Evolutionary conservation across 2,113 vertebrate species (phyloP), one percentile per base, ranked within the genome.

Genomic region (Polyodon spathula): DNA sequence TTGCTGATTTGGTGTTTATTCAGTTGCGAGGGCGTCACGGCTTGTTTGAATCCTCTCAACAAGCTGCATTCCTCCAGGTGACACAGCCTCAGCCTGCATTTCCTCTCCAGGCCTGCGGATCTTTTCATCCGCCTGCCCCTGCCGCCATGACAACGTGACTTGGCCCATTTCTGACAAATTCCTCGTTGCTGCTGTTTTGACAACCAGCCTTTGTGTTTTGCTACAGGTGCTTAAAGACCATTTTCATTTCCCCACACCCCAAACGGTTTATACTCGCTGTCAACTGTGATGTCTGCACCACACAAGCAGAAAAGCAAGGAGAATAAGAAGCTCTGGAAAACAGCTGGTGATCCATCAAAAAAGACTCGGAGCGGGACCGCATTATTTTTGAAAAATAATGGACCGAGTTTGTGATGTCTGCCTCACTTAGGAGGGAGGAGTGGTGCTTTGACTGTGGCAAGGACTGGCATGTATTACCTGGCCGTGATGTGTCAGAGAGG

Each of bases 21-120:
- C 57, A 69, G 62, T 72, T 74, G 70, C 66, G 44, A 61, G 66
- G 70, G 54, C 69, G 73, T 81, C 73, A 66, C 62, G 80, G 76
- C 74, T 80, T 74, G 72, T 77, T 83, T 76, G 71, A 70, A 84
- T 84, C 66, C 74, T 87, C 81, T 85, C 83, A 84, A 60, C 78
- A 54, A 59, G 48, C 54, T 68, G 67, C 64, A 48, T 65, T 61
- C 74, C 69, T 81, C 74, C 76, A 76, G 77, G 77, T 71, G 77
- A 85, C 40, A 38, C 79, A 73, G 74, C 66, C 74, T 78, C 76
- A 40, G 67, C 83, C 81, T 78, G 68, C 71, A 83, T 81, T 86
- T 88, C 85, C 82, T 84, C 74, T 42, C 8, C 69, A 68, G 66
- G 40, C n/a, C 60, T 42, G 59, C 40, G 8, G 68, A 27, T 12